Base-by-base conservation (phyloP, 2,797 vertebrate species). In the Fratercula arctica region DNA sequence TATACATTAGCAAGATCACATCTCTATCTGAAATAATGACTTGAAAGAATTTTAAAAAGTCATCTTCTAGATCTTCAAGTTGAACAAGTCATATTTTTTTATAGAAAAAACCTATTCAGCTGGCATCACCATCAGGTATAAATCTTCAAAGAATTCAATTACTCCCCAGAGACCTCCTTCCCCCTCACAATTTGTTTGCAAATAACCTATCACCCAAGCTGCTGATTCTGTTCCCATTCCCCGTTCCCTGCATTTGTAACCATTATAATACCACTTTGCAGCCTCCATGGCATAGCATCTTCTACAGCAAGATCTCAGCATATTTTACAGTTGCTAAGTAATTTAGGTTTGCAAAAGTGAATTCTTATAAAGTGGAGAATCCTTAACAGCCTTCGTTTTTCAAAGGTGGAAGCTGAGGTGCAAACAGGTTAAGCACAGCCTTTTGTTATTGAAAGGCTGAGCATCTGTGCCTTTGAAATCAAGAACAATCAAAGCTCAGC, bases 321-420 rank as follows among this genome's bases (percentile, higher is more conserved):
- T 73, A 90, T 93, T 95, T 94, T 87, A 46, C 41, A 84, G 39
- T 56, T 80, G 15, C 83, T 89, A 91, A 83, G 72, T 61, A 93
- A 89, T 87, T 87, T 80, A 83, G 23, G 48, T 93, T 91, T 87
- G 35, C 59, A 89, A 59, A 84, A 66, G 13, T 69, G 46, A 91
- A 69, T 79, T 63, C 57, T 37, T 88, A 37, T 50, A 14, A 79
- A 57, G 33, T 69, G 24, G 21, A 81, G 29, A 86, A 75, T 73
- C 12, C 23, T 79, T 88, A 53, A 78, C 3, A 31, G 17, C 28
- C 21, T 79, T 77, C 26, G 50, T 56, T 80, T 90, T 80, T 79
- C 39, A 81, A 54, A 80, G 68, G 68, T 70, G n/a, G 60, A 96
- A 93, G 33, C 28, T 48, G 37, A 85, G 51, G 37, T 76, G 24